Evolutionary conservation across 2,888 invertebrate genomes (phyloP).

Genomic region (Sinelater perroti): DNA sequence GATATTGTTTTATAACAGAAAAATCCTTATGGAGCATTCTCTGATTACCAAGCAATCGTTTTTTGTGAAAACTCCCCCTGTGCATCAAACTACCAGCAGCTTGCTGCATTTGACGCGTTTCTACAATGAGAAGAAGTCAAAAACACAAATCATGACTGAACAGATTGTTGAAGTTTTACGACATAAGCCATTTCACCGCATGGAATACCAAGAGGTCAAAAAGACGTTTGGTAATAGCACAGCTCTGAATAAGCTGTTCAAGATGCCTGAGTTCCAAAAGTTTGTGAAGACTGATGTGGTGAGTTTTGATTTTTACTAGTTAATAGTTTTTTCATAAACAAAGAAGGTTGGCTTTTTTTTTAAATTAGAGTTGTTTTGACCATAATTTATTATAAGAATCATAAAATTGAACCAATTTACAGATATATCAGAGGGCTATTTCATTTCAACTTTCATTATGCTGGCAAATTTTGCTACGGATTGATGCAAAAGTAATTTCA

Average conservation of each 20-base stretch:
- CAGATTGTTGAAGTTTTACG: constrained; percentile 66
- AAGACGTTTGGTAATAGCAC: constrained; percentile 60
- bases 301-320: too few relatives aligned
- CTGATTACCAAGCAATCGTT: constrained; percentile 71
- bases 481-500: too few relatives aligned
- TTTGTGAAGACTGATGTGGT: constrained; percentile 64
- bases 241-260: constrained; percentile 64
- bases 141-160: constrained; percentile 64
- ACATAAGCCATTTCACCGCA: constrained; percentile 63
- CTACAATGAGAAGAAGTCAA: constrained; percentile 66
- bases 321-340: not conserved
- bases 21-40: constrained; percentile 66
- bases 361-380: not conserved
- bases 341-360: not conserved
- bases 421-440: too few relatives aligned
- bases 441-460: too few relatives aligned
- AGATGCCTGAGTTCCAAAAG: constrained; percentile 63
- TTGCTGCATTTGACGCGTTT: constrained; percentile 73
- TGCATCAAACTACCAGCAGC: constrained; percentile 59
- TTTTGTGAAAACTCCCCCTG: constrained; percentile 62
- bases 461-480: too few relatives aligned
- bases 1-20: constrained; percentile 70
- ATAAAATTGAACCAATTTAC: too few relatives aligned
- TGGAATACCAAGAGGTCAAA: constrained; percentile 64
- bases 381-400: too few relatives aligned